These are phyloP conservation scores for Gonioctena quinquepunctata DNA, from an alignment of 1,140 invertebrate species.

Conservation along the genomic window DNA sequence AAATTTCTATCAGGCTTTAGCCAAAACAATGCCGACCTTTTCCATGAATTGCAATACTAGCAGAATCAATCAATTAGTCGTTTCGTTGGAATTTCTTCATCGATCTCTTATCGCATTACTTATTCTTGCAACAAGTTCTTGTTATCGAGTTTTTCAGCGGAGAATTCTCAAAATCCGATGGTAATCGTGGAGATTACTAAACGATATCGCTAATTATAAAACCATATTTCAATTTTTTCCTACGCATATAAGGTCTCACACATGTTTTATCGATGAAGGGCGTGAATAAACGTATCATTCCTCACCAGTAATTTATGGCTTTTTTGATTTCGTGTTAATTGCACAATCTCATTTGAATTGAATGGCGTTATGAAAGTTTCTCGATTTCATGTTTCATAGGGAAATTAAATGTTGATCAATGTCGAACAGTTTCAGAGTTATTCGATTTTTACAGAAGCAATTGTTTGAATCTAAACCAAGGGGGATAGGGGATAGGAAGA, in stretches of 20 bases:
- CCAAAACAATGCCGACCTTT: too few relatives aligned
- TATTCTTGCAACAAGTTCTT: background rate
- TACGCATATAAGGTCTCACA: background rate
- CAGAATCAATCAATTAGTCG: too few relatives aligned
- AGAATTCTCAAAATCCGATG: background rate
- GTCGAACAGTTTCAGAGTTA: too few relatives aligned
- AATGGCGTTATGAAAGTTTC: background rate
- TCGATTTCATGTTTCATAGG: background rate
- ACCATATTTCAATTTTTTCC: background rate
- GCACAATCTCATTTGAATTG: background rate
- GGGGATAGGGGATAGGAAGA: too few relatives aligned
- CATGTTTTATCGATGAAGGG: background rate
- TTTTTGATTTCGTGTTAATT: background rate
- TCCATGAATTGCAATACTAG: too few relatives aligned
- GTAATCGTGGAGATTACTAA: background rate
- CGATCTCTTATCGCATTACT: background rate
- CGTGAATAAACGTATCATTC: background rate
- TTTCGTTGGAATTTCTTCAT: background rate
- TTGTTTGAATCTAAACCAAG: too few relatives aligned
- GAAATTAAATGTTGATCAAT: too few relatives aligned
- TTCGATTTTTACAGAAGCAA: too few relatives aligned
- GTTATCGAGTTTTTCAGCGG: background rate
- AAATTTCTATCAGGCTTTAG: too few relatives aligned
- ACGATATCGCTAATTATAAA: background rate
- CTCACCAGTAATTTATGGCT: background rate